phyloP scores from a whole-genome alignment of 53 echinoderm and acorn worm genomes.

The Holothuria scabra region DNA sequence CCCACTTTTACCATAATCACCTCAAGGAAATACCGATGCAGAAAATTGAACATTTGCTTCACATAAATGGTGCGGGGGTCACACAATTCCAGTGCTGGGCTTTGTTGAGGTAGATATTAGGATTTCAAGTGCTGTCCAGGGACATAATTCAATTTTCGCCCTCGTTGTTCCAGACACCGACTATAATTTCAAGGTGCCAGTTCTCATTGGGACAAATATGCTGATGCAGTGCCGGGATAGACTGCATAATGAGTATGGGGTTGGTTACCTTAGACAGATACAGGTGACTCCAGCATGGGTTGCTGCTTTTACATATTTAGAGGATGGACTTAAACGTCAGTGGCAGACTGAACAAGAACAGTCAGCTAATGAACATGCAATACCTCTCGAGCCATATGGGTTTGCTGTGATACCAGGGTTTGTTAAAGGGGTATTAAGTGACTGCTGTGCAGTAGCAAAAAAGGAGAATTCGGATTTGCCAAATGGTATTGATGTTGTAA shows the following conservation, averaged over 20 bases:
- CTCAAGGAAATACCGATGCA: conserved; percentile 21
- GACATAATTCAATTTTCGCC: not conserved
- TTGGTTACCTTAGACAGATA: not conserved
- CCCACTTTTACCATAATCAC: conserved; percentile 36
- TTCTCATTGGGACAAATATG: conserved; percentile 53
- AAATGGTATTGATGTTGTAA: too few relatives aligned
- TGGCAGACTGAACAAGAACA: too few relatives aligned
- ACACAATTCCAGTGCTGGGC: conserved; percentile 50
- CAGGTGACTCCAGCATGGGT: too few relatives aligned
- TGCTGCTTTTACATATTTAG: too few relatives aligned
- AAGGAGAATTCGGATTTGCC: too few relatives aligned
- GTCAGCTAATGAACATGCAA: too few relatives aligned
- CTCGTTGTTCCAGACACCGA: conserved; percentile 27
- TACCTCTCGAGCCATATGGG: too few relatives aligned
- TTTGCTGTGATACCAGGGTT: too few relatives aligned
- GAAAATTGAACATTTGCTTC: conserved; percentile 30
- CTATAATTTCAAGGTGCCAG: conserved; percentile 26
- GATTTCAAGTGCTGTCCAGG: not conserved
- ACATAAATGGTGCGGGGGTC: conserved; percentile 58
- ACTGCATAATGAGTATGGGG: not conserved
- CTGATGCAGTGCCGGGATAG: not conserved
- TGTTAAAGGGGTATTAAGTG: too few relatives aligned
- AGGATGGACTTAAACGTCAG: too few relatives aligned
- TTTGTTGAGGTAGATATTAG: not conserved
- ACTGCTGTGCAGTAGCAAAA: too few relatives aligned